Conservation (phyloP, 2,113 vertebrate species). For the Edolisoma coerulescens region DNA sequence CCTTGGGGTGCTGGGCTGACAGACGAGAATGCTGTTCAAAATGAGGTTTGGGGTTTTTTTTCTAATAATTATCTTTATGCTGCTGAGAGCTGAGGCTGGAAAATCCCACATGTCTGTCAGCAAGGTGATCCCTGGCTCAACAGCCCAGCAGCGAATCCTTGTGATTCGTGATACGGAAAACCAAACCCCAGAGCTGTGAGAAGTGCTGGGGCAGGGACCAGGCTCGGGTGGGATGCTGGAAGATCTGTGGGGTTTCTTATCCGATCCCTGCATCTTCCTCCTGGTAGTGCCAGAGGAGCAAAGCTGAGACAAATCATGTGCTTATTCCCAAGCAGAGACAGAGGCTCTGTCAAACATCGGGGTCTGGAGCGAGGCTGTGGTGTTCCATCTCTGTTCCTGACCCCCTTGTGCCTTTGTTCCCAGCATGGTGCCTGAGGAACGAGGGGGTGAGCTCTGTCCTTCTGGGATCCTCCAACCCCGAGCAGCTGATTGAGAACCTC, state of each 20-base stretch:
- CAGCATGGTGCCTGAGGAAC: constrained; percentile 96
- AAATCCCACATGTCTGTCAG: background rate
- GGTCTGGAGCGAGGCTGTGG: rapidly evolving
- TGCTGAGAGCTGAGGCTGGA: background rate
- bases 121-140: background rate
- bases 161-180: rapidly evolving
- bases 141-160: background rate
- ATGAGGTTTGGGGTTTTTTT: background rate
- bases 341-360: background rate
- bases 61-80: background rate
- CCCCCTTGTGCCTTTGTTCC: background rate
- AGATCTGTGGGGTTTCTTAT: background rate
- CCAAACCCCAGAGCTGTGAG: background rate
- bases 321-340: background rate
- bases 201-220: background rate
- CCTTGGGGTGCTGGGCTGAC: background rate
- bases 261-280: rapidly evolving
- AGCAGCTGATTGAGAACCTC: constrained; percentile 95
- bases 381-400: background rate
- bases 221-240: background rate
- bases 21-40: background rate
- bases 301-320: background rate
- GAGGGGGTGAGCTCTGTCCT: constrained; percentile 98
- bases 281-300: background rate
- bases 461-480: constrained; percentile 91